phyloP scores from a whole-genome alignment of 2,113 vertebrate genomes.

The Cacatua alba region DNA sequence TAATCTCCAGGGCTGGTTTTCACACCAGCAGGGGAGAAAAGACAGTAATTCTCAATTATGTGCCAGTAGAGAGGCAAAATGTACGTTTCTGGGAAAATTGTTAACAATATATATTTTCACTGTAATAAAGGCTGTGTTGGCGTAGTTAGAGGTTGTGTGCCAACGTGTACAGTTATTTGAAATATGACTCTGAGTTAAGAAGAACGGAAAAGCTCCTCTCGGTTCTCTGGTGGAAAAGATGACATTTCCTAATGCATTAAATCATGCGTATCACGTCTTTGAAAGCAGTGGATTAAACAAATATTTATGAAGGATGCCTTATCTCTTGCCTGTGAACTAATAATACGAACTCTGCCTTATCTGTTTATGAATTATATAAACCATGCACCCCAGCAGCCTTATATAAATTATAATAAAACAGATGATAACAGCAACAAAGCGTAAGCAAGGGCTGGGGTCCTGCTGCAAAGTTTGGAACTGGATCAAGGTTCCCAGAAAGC shows the following conservation, averaged over 20 bases:
- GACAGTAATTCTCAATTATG: conserved; percentile 23
- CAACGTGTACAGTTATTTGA: conserved; percentile 22
- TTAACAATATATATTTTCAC: conserved; percentile 41
- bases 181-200: conserved; percentile 8
- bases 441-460: neutral
- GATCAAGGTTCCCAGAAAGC: neutral
- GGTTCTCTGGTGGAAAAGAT: conserved; percentile 2
- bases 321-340: conserved; percentile 33
- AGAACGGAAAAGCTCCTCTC: neutral
- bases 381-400: neutral
- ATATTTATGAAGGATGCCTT: conserved; percentile 22
- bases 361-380: conserved; percentile 34
- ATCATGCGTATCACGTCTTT: neutral
- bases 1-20: neutral
- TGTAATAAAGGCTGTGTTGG: conserved; percentile 15
- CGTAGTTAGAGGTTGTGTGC: neutral
- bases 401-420: neutral
- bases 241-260: conserved; percentile 35
- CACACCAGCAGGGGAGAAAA: conserved; percentile 32
- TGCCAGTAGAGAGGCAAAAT: neutral
- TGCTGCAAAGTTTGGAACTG: neutral
- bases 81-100: neutral
- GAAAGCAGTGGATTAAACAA: conserved; percentile 51
- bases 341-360: conserved; percentile 23
- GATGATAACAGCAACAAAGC: neutral